A percentile compares a stretch with the other conserved stretches of the same genome.
Conservation (phyloP, 2,888 invertebrate genomes). For the Dynastes grantii region DNA sequence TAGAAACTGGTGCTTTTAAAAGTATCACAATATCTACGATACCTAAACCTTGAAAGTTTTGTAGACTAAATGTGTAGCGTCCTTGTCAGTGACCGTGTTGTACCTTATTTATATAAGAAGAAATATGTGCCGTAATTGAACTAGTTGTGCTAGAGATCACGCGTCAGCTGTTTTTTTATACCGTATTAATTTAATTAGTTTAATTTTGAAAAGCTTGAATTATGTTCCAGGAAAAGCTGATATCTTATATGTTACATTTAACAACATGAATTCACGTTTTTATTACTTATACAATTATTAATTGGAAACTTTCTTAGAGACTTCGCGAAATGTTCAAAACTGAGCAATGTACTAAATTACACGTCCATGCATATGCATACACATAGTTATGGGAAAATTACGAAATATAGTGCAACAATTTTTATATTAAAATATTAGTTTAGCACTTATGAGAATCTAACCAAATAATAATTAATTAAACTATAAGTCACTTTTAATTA, state of each 20-base stretch:
- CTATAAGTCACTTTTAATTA: background rate
- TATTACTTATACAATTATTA: no score
- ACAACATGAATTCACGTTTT: no score
- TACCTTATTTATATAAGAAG: slow-evolving; percentile 21
- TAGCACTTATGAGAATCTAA: background rate
- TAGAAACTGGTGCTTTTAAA: background rate
- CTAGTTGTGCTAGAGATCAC: background rate
- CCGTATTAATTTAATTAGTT: background rate
- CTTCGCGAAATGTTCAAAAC: no score
- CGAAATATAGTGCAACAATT: background rate
- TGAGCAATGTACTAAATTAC: no score
- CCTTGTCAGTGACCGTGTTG: slow-evolving; percentile 41
- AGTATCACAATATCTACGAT: slow-evolving; percentile 2
- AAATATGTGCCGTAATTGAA: slow-evolving; percentile 1
- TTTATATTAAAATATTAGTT: background rate
- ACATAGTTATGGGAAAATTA: background rate
- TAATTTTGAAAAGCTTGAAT: background rate
- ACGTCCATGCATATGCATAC: background rate
- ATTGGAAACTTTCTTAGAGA: no score
- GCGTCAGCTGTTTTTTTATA: background rate
- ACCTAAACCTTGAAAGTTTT: slow-evolving; percentile 31
- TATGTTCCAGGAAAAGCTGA: no score
- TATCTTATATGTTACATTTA: no score
- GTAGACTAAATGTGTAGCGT: slow-evolving; percentile 18
- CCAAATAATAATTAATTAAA: background rate